phyloP scores from a whole-genome alignment of 2,113 vertebrate species.

The Peromyscus californicus region DNA sequence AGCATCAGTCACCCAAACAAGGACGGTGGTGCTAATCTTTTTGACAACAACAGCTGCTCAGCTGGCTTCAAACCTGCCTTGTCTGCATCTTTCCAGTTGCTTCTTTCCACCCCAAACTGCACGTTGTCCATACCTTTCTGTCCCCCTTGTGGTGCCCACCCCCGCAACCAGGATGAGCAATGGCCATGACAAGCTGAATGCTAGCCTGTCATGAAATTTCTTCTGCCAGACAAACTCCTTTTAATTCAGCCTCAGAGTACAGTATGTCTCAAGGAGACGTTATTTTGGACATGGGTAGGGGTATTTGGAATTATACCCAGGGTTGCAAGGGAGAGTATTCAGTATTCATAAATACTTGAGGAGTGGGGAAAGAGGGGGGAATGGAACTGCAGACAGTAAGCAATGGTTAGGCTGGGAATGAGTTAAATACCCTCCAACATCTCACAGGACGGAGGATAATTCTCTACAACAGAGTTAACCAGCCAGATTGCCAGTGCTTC shows the following conservation, averaged over 20 bases:
- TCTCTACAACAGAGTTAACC: not conserved
- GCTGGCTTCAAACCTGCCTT: not conserved
- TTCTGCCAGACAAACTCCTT: not conserved
- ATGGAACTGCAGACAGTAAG: not conserved
- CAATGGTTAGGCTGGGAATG: not conserved
- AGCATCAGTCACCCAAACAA: not conserved
- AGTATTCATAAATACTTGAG: not conserved
- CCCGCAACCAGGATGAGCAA: not conserved
- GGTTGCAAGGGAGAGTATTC: fast-evolving
- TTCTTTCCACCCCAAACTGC: not conserved
- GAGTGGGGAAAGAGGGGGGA: no score
- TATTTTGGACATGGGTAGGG: not conserved
- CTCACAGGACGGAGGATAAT: not conserved
- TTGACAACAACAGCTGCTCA: not conserved
- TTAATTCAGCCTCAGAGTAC: not conserved
- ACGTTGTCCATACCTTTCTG: not conserved
- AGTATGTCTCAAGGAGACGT: not conserved
- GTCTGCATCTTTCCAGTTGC: no score
- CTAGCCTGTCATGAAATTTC: not conserved
- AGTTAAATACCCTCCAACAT: not conserved
- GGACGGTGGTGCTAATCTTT: not conserved
- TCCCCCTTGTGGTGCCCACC: not conserved
- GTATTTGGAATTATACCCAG: not conserved
- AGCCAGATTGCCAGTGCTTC: not conserved
- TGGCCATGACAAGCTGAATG: not conserved